Conservation (phyloP, 2,888 invertebrate genomes). For the Xanthia togata region DNA sequence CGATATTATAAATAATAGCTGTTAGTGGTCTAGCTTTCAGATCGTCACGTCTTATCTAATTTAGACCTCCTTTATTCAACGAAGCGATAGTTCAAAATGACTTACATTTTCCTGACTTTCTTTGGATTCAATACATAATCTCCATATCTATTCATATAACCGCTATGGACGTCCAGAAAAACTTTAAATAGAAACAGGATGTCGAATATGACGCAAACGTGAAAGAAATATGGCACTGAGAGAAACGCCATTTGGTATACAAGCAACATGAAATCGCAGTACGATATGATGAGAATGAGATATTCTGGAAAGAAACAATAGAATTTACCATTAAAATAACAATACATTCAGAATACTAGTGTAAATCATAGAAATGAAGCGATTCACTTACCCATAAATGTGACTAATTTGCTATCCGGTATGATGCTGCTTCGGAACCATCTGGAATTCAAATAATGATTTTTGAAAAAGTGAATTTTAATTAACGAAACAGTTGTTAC, state of each 20-base stretch:
- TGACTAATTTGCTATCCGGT: conserved; percentile 82
- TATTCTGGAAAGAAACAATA: conserved; percentile 80
- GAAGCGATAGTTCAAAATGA: conserved; percentile 36
- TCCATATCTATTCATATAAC: conserved; percentile 88
- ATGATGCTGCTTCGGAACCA: conserved; percentile 87
- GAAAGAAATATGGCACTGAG: conserved; percentile 79
- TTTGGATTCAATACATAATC: conserved; percentile 85
- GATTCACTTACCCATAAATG: conserved; percentile 80
- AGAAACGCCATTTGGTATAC: conserved; percentile 89
- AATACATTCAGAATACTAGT: neutral
- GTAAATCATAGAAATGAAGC: neutral
- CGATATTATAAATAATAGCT: conserved; percentile 1
- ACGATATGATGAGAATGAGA: conserved; percentile 81
- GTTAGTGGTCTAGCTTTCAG: neutral
- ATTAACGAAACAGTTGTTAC: too few relatives aligned
- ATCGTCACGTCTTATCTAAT: neutral
- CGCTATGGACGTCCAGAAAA: conserved; percentile 86
- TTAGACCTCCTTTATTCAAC: neutral
- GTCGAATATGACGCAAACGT: conserved; percentile 81
- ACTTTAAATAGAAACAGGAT: conserved; percentile 83
- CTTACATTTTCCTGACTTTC: conserved; percentile 86
- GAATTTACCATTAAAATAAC: conserved; percentile 6
- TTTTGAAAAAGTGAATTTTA: neutral
- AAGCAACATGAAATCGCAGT: conserved; percentile 84
- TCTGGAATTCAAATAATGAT: conserved; percentile 69